Percentiles rank a stretch among this genome's conserved stretches.
Evolutionary conservation across 2,797 vertebrate genomes (phyloP).

Genomic region (Semotilus atromaculatus): DNA sequence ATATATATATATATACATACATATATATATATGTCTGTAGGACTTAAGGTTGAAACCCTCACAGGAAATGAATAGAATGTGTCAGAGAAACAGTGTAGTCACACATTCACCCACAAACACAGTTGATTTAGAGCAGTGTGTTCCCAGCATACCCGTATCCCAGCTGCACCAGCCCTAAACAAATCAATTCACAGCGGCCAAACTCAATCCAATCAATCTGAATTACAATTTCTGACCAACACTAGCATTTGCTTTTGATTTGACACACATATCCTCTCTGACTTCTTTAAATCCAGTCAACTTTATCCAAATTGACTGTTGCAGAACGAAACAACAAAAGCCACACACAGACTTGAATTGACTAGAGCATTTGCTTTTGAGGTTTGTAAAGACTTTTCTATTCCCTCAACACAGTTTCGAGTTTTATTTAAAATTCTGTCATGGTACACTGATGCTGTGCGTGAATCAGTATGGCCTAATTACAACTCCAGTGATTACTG

Average conservation of each 20-base stretch:
- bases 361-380: conserved; percentile 14
- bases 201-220: conserved; percentile 5
- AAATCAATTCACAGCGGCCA: conserved; percentile 26
- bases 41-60: too few species aligned
- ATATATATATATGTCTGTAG: too few species aligned
- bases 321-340: conserved; percentile 26
- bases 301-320: not conserved
- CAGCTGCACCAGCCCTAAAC: conserved; percentile 21
- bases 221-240: not conserved
- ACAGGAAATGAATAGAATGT: conserved; percentile 1
- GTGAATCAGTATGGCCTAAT: conserved; percentile 67
- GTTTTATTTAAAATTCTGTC: conserved; percentile 49
- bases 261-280: not conserved
- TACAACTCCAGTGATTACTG: conserved; percentile 58
- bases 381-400: conserved; percentile 12
- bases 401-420: conserved; percentile 27
- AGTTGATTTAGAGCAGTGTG: conserved; percentile 4
- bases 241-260: conserved; percentile 4
- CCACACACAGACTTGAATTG: not conserved
- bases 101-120: conserved; percentile 13
- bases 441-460: conserved; percentile 22
- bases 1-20: too few species aligned
- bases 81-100: not conserved
- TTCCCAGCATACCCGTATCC: not conserved
- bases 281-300: not conserved